These are phyloP conservation scores for Palloptera scutellata DNA, from an alignment of 2,888 invertebrate species.

Conservation along the genomic window DNA sequence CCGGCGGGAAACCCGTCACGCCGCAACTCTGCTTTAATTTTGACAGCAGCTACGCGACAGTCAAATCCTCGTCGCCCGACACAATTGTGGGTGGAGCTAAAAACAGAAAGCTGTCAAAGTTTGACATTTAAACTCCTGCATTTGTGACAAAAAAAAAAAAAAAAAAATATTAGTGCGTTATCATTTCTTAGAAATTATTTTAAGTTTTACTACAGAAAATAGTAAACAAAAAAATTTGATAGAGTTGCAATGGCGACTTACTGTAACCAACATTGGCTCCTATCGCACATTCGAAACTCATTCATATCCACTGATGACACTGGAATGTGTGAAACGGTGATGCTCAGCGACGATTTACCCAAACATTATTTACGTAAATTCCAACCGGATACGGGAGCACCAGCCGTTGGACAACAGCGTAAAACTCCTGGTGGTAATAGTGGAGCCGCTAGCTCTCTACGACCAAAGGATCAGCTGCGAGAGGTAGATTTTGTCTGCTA, in stretches of 20 bases:
- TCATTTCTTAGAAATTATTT: too few species aligned
- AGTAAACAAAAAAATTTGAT: neutral
- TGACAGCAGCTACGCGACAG: too few species aligned
- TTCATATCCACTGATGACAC: conserved; percentile 96
- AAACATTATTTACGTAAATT: conserved; percentile 67
- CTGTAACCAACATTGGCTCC: conserved; percentile 91
- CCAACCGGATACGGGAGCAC: conserved; percentile 54
- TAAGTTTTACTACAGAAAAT: too few species aligned
- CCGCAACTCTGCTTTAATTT: too few species aligned
- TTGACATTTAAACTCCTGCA: too few species aligned
- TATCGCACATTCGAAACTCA: conserved; percentile 91
- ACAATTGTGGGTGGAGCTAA: too few species aligned
- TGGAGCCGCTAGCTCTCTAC: conserved; percentile 33
- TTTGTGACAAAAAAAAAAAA: too few species aligned
- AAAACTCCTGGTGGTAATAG: conserved; percentile 29
- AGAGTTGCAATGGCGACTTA: conserved; percentile 83
- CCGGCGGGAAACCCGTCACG: too few species aligned
- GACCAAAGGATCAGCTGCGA: conserved; percentile 46
- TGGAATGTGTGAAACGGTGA: conserved; percentile 91
- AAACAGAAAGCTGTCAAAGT: too few species aligned
- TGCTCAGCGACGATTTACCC: conserved; percentile 84
- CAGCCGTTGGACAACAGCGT: conserved; percentile 24
- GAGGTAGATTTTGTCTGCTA: conserved; percentile 71
- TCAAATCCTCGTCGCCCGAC: too few species aligned
- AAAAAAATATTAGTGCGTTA: too few species aligned